These are phyloP conservation scores for Pollicipes pollicipes DNA, from an alignment of 1,140 invertebrate species.

Conservation along the genomic window DNA sequence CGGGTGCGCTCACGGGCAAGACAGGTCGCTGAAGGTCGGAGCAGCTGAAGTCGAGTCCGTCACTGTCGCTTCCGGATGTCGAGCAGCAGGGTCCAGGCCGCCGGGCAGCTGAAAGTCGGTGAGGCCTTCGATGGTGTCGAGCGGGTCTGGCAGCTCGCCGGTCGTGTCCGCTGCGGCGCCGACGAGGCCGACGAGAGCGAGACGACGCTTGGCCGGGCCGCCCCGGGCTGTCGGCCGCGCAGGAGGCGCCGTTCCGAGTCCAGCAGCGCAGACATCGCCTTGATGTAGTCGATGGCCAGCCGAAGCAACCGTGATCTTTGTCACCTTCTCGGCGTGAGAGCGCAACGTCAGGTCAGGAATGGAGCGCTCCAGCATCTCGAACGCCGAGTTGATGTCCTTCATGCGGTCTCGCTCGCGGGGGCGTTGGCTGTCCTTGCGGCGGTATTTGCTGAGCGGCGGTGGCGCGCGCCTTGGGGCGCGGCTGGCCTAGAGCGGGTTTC, in stretches of 20 bases:
- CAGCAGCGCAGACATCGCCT: not conserved
- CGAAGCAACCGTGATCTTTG: constrained; percentile 15
- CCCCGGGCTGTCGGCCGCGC: not conserved
- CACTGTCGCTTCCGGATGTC: not conserved
- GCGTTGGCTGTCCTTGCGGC: constrained; percentile 75
- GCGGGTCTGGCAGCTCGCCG: not conserved
- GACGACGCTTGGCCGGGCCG: not conserved
- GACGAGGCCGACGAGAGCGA: not conserved
- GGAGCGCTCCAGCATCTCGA: constrained; percentile 29
- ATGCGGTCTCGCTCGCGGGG: constrained; percentile 59
- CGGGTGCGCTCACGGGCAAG: too few relatives aligned
- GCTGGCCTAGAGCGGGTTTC: not conserved
- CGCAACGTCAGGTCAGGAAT: constrained; percentile 11
- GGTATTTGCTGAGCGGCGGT: constrained; percentile 41
- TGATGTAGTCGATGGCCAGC: constrained; percentile 14
- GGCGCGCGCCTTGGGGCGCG: constrained; percentile 7
- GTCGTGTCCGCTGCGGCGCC: too few relatives aligned
- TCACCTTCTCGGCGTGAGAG: constrained; percentile 8
- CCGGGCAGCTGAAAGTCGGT: not conserved
- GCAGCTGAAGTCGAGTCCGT: too few relatives aligned
- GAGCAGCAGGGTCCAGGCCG: not conserved
- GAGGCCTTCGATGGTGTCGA: not conserved
- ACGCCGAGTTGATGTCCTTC: constrained; percentile 71
- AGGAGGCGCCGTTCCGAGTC: not conserved
- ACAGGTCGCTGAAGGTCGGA: too few relatives aligned